These are phyloP conservation scores for Drosophila recens DNA, from an alignment of 2,888 invertebrate species.

Conservation along the genomic window DNA sequence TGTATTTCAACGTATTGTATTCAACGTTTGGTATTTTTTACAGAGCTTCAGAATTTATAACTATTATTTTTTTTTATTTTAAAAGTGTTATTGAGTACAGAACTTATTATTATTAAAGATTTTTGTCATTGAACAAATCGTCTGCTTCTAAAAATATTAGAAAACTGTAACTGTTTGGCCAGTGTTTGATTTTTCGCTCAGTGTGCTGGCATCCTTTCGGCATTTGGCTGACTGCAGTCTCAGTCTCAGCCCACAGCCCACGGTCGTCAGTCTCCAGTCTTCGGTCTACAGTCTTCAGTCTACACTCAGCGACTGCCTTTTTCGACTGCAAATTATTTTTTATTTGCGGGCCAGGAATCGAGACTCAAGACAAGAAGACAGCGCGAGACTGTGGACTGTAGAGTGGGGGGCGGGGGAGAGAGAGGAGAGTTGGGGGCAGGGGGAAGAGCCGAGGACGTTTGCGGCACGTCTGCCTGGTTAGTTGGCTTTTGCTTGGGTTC, in stretches of 20 bases:
- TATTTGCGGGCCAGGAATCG: constrained; percentile 64
- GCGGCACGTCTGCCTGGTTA: constrained; percentile 63
- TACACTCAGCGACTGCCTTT: constrained; percentile 49
- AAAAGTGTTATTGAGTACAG: too few relatives aligned
- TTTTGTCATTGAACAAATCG: too few relatives aligned
- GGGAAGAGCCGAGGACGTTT: constrained; percentile 16
- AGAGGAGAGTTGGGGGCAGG: neutral
- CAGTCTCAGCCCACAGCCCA: neutral
- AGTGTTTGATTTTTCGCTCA: constrained; percentile 1
- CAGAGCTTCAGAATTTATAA: too few relatives aligned
- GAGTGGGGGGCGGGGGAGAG: neutral
- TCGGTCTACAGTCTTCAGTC: constrained; percentile 11
- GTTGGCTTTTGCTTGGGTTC: constrained; percentile 50
- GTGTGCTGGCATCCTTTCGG: constrained; percentile 10
- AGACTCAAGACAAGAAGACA: constrained; percentile 22
- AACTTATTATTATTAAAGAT: too few relatives aligned
- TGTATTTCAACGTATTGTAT: too few relatives aligned
- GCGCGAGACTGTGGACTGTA: neutral
- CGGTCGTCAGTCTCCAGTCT: neutral
- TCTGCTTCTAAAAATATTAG: too few relatives aligned
- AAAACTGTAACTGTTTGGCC: too few relatives aligned
- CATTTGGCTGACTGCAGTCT: constrained; percentile 17
- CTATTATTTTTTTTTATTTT: too few relatives aligned
- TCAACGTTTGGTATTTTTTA: too few relatives aligned
- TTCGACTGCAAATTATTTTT: constrained; percentile 78